phyloP scores from a whole-genome alignment of 2,888 invertebrate species.

The Teleiodes luculella region DNA sequence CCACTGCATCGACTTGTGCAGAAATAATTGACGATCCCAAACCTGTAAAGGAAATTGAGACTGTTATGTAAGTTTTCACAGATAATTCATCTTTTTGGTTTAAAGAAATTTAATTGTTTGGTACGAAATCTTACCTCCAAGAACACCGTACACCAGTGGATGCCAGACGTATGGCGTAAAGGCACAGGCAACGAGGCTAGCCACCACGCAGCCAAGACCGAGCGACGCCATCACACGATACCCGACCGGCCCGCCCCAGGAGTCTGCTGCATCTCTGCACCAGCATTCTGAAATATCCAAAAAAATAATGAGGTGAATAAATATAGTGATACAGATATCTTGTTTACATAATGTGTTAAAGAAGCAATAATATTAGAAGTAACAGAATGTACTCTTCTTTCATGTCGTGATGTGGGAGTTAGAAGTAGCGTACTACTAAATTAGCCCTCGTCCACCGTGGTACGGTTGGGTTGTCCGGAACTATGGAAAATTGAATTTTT shows the following conservation, averaged over 20 bases:
- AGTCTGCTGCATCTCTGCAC: constrained; percentile 71
- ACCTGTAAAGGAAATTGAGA: constrained; percentile 44
- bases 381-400: no score
- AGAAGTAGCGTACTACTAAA: no score
- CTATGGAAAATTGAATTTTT: no score
- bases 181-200: constrained; percentile 51
- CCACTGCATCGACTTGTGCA: constrained; percentile 69
- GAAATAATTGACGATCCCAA: constrained; percentile 67
- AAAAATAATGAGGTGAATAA: no score
- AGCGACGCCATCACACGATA: constrained; percentile 59
- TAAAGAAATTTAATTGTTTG: background rate
- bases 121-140: constrained; percentile 47
- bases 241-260: constrained; percentile 63
- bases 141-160: constrained; percentile 55
- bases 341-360: no score
- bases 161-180: constrained; percentile 50
- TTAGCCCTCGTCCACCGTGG: no score
- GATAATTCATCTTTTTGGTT: no score
- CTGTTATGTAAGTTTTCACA: no score
- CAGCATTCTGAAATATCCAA: constrained; percentile 67
- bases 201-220: constrained; percentile 51
- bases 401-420: no score
- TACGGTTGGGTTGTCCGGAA: no score
- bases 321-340: no score
- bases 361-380: no score